phyloP scores from a whole-genome alignment of 2,888 invertebrate species.

The Morpho helenor region DNA sequence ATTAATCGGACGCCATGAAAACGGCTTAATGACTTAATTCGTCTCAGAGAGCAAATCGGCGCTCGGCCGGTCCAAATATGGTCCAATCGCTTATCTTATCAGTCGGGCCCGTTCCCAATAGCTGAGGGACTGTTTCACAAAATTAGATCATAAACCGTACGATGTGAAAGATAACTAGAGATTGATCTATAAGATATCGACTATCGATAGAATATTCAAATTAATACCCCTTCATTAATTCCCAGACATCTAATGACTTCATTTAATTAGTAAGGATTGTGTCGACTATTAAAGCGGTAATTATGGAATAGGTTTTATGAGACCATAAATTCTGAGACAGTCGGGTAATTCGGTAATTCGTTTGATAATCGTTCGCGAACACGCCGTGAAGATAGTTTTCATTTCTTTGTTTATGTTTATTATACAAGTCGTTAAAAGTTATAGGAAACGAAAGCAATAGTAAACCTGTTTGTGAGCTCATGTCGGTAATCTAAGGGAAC shows the following conservation, averaged over 20 bases:
- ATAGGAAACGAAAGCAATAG: conserved; percentile 1
- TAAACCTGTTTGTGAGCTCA: conserved; percentile 1
- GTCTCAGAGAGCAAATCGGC: conserved; percentile 12
- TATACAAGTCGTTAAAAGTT: conserved; percentile 1
- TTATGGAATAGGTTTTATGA: conserved; percentile 13
- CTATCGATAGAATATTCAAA: conserved; percentile 34
- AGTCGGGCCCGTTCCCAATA: conserved; percentile 41
- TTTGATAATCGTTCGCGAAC: conserved; percentile 9
- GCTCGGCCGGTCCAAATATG: conserved; percentile 16
- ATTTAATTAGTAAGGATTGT: conserved; percentile 13
- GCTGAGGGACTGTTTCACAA: conserved; percentile 40
- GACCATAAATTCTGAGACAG: conserved; percentile 8
- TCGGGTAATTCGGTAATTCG: conserved; percentile 13
- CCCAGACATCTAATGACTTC: neutral
- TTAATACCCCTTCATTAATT: conserved; percentile 13
- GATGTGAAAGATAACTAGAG: conserved; percentile 50
- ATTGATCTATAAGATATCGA: conserved; percentile 40
- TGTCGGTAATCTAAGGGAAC: conserved; percentile 2
- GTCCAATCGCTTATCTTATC: conserved; percentile 50
- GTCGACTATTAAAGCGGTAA: conserved; percentile 9
- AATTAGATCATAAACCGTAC: conserved; percentile 44
- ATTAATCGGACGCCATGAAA: conserved; percentile 10
- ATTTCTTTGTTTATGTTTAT: conserved; percentile 8
- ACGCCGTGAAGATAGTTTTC: conserved; percentile 3
- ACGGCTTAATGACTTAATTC: conserved; percentile 18